A percentile compares a stretch with the other conserved stretches of the same genome.
These are phyloP conservation scores for Limnephilus lunatus DNA, from an alignment of 2,888 invertebrate species.

Conservation along the genomic window DNA sequence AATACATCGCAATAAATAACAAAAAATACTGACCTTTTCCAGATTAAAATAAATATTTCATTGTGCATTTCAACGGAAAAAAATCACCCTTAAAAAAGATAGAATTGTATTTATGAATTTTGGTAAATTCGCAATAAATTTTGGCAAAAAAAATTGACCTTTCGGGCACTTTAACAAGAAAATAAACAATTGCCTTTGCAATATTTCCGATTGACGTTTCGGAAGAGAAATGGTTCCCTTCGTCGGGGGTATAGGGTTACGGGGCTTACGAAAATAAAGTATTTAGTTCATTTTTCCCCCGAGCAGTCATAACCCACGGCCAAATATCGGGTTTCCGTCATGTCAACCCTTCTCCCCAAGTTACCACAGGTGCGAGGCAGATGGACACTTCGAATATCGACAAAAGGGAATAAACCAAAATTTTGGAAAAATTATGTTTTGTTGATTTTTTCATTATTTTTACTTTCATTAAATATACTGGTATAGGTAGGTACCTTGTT, in stretches of 20 bases:
- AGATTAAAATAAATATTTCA: not conserved
- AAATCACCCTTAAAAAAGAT: not conserved
- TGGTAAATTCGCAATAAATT: not conserved
- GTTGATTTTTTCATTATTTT: not conserved
- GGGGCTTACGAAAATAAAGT: conserved; percentile 5
- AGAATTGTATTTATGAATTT: no score
- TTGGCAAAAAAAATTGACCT: not conserved
- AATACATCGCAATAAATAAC: not conserved
- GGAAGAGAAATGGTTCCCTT: conserved; percentile 31
- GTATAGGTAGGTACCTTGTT: no score
- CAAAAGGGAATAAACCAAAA: not conserved
- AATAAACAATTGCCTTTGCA: not conserved
- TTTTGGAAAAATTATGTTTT: not conserved
- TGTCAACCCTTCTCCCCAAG: conserved; percentile 17
- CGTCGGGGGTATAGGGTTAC: conserved; percentile 17
- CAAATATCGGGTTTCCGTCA: not conserved
- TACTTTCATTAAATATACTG: no score
- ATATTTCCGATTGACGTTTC: conserved; percentile 26
- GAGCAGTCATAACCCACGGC: not conserved
- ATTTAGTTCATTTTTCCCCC: conserved; percentile 7
- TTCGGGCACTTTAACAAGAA: not conserved
- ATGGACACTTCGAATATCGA: not conserved
- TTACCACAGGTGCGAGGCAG: conserved; percentile 26
- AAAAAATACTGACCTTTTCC: not conserved
- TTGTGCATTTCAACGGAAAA: not conserved